These are phyloP conservation scores for Fopius arisanus DNA, from an alignment of 1,140 invertebrate species.

Conservation along the genomic window DNA sequence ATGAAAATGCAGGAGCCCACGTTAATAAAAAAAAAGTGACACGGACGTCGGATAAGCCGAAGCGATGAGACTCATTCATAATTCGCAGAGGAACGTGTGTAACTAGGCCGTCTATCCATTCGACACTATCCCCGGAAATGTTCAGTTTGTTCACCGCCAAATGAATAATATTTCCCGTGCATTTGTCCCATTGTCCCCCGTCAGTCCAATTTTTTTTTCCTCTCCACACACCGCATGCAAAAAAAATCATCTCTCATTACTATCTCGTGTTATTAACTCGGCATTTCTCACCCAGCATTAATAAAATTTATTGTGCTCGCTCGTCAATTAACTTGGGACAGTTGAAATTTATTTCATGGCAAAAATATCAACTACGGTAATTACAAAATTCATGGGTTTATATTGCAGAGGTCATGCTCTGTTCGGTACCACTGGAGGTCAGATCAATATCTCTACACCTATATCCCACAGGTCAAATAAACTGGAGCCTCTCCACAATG, in stretches of 20 bases:
- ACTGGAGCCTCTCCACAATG: background rate
- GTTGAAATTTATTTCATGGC: background rate
- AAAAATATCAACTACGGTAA: background rate
- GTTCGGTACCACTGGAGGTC: background rate
- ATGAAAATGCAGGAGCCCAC: background rate
- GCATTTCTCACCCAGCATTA: background rate
- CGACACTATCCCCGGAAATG: slow-evolving; percentile 27
- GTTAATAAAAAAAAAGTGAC: background rate
- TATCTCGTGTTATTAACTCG: background rate
- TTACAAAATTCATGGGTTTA: background rate
- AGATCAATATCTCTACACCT: background rate
- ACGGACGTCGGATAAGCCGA: slow-evolving; percentile 15
- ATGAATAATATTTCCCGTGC: slow-evolving; percentile 85
- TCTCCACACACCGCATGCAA: background rate
- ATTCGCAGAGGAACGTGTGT: slow-evolving; percentile 23
- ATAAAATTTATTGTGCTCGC: background rate
- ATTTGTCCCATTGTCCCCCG: slow-evolving; percentile 25
- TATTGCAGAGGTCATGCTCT: background rate
- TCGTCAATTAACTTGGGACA: background rate
- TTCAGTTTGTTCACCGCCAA: slow-evolving; percentile 58
- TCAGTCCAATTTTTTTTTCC: background rate
- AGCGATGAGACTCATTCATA: slow-evolving; percentile 18
- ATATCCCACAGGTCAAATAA: slow-evolving; percentile 2
- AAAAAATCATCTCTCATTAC: background rate
- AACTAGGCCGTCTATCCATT: background rate